Percentiles rank a stretch among this genome's conserved stretches.
These are phyloP conservation scores for Carassius carassius DNA, from an alignment of 2,113 vertebrate species.

Conservation along the genomic window DNA sequence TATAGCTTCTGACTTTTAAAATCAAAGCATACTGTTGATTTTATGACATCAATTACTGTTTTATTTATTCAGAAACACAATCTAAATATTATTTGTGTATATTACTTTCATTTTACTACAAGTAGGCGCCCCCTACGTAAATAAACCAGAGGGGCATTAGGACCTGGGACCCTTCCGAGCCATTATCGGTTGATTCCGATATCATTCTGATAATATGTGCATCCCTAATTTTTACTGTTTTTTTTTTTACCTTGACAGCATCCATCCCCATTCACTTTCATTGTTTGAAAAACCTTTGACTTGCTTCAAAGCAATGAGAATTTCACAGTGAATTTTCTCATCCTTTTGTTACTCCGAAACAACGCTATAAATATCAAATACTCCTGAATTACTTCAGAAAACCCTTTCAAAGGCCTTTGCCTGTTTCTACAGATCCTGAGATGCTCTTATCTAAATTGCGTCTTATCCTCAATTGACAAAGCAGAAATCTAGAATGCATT, in stretches of 20 bases:
- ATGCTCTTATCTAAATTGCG: conserved; percentile 73
- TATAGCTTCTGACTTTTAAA: too few relatives aligned
- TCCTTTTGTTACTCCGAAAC: conserved; percentile 50
- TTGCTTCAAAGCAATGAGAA: conserved; percentile 48
- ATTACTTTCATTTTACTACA: too few relatives aligned
- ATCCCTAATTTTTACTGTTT: neutral
- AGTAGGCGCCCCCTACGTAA: too few relatives aligned
- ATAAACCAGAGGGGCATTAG: too few relatives aligned
- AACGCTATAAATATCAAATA: conserved; percentile 49
- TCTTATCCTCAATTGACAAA: conserved; percentile 56
- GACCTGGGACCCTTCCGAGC: too few relatives aligned
- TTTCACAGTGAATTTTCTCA: conserved; percentile 42
- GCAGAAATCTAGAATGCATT: conserved; percentile 70
- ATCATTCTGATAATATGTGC: too few relatives aligned
- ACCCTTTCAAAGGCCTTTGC: conserved; percentile 54
- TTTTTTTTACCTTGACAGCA: neutral
- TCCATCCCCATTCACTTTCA: neutral
- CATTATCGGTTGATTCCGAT: too few relatives aligned
- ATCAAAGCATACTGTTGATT: too few relatives aligned
- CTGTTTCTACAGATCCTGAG: conserved; percentile 67
- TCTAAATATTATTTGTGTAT: too few relatives aligned
- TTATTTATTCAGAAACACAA: too few relatives aligned
- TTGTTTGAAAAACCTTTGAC: conserved; percentile 39
- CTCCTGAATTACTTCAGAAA: conserved; percentile 61
- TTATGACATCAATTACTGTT: too few relatives aligned